Evolutionary conservation across 2,113 vertebrate genomes (phyloP).

Genomic region (Euleptes europaea): DNA sequence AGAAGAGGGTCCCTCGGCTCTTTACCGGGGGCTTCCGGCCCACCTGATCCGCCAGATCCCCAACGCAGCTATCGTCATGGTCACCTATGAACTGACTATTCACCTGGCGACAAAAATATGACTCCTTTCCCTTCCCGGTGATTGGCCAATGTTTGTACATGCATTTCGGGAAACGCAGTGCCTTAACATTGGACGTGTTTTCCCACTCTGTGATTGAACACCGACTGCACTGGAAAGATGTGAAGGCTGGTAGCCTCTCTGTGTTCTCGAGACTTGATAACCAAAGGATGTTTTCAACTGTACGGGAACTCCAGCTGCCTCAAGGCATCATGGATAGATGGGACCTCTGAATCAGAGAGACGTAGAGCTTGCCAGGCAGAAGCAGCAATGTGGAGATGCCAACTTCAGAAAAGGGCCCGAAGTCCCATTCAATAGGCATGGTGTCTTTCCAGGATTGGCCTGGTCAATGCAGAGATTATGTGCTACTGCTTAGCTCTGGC

Average conservation of each 20-base stretch:
- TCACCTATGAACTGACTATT: conserved; percentile 62
- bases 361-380: background rate
- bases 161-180: background rate
- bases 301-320: background rate
- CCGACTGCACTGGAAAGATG: background rate
- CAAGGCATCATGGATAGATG: background rate
- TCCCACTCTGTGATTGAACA: too few relatives aligned
- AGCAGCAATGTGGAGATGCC: background rate
- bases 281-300: background rate
- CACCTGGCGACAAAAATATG: conserved; percentile 49
- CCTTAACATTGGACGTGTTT: background rate
- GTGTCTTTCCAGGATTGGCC: background rate
- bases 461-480: background rate
- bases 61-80: conserved; percentile 68
- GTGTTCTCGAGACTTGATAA: background rate
- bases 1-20: conserved; percentile 61
- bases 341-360: background rate
- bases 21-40: conserved; percentile 64
- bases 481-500: background rate
- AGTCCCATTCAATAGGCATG: background rate
- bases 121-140: background rate
- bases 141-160: background rate
- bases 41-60: conserved; percentile 72
- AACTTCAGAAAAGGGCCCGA: background rate
- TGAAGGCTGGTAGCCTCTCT: background rate